Evolutionary conservation across 1,140 invertebrate genomes (phyloP).

Genomic region (Eriocheir sinensis): DNA sequence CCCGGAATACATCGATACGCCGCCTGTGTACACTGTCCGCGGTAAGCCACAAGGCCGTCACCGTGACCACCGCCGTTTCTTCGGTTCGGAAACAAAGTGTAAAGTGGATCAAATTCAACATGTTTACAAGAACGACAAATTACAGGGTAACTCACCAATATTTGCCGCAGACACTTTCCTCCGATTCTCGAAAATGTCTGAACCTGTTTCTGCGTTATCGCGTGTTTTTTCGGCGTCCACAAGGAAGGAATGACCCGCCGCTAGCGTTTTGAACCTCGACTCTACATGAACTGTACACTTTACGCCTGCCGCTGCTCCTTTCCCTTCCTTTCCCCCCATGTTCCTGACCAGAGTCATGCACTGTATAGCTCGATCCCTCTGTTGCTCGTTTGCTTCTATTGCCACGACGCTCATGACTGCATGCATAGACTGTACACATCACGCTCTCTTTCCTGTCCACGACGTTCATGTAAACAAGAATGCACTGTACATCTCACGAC

Average conservation of each 20-base stretch:
- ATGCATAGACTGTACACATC: too few relatives aligned
- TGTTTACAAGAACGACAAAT: background rate
- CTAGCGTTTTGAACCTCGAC: background rate
- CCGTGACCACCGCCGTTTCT: background rate
- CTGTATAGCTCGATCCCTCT: too few relatives aligned
- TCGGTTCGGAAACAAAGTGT: background rate
- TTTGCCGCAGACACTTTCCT: background rate
- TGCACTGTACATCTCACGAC: too few relatives aligned
- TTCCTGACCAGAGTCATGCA: too few relatives aligned
- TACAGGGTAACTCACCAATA: background rate
- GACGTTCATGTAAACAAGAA: too few relatives aligned
- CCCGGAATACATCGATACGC: background rate
- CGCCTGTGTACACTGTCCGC: background rate
- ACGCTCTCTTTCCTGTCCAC: too few relatives aligned
- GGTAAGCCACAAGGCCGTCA: background rate
- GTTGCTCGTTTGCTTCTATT: background rate
- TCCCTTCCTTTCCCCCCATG: background rate
- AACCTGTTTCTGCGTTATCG: constrained; percentile 15
- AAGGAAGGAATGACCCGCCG: background rate
- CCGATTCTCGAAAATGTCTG: background rate
- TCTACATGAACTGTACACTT: background rate
- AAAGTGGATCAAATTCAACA: background rate
- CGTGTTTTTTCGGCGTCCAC: background rate
- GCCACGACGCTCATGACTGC: background rate
- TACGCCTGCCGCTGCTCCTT: background rate